Evolutionary conservation across 2,888 invertebrate species (phyloP), one percentile per base, ranked within the genome.

Genomic region (Chesias legatella): DNA sequence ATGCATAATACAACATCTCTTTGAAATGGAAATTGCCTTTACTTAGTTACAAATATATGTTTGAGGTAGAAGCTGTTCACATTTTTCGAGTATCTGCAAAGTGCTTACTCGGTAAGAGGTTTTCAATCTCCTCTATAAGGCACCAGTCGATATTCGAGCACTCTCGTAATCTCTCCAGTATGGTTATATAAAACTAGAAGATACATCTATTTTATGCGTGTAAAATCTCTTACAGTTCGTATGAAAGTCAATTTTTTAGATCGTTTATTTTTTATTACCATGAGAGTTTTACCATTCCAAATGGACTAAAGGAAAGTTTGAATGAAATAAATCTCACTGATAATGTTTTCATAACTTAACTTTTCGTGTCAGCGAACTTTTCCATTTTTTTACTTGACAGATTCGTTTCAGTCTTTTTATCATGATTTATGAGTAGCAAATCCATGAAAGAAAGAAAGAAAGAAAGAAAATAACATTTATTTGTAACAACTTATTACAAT

Each of bases 101-200:
- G 41, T 36, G 45, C 44, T 48, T 49, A 43, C 43, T 26, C 21
- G 10, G 36, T 38, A 44, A 36, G 41, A 43, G 40, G 38, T 36
- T 37, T 33, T 36, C 35, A 37, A 41, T 42, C 43, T 31, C 20
- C 23, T 38, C 28, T 28, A 36, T 32, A 20, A 23, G 34, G 39
- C 13, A 17, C 28, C 26, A 46, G 46, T 42, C 48, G 48, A 48
- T 48, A 53, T 48, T 46, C 46, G 33, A 39, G 47, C 33, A 38
- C 30, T 28, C 33, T 27, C 26, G 44, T 39, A 26, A 38, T 38
- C 42, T 38, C 29, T 33, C 25, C 10, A 40, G 33, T 44, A 46
- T 33, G 33, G 21, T 29, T 32, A 34, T 30, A 36, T 39, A 30
- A 17, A 46, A 41, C 37, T 44, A 43, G 32, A 21, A 31, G 20